These are phyloP conservation scores for Ochropacha duplaris DNA, from an alignment of 2,888 invertebrate genomes.

Conservation along the genomic window DNA sequence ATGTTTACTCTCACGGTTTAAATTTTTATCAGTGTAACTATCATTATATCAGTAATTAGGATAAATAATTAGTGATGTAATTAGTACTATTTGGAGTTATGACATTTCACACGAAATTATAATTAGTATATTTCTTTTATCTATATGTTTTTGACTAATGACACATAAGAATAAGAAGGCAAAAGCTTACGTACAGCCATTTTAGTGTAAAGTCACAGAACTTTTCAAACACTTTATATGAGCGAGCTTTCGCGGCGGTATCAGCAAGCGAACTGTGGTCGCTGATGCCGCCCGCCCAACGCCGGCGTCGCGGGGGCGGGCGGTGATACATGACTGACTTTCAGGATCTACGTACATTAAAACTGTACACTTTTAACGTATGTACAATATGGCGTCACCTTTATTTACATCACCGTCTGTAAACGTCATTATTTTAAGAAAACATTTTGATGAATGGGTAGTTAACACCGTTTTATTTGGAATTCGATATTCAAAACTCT, in stretches of 20 bases:
- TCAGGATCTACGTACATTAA: conserved; percentile 22
- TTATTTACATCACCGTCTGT: conserved; percentile 46
- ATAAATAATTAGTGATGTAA: neutral
- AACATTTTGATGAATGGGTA: conserved; percentile 4
- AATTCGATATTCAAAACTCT: neutral
- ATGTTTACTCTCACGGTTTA: neutral
- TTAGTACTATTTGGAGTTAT: neutral
- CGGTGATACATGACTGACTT: conserved; percentile 33
- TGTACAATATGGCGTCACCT: conserved; percentile 35
- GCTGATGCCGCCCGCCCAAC: conserved; percentile 67
- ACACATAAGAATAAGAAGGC: neutral
- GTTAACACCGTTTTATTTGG: neutral
- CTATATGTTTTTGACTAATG: too few relatives aligned
- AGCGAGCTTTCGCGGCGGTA: conserved; percentile 63
- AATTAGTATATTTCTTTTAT: too few relatives aligned
- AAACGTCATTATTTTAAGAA: conserved; percentile 26
- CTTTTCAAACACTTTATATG: conserved; percentile 44
- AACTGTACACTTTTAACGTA: conserved; percentile 19
- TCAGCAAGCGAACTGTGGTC: conserved; percentile 65
- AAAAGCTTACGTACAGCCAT: conserved; percentile 70
- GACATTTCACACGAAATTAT: too few relatives aligned
- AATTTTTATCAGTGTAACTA: neutral
- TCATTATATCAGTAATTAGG: neutral
- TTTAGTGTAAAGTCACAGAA: conserved; percentile 48
- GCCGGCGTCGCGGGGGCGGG: conserved; percentile 58